Base-by-base conservation (phyloP, 2,113 vertebrate genomes). In the Ceyx margarethae region DNA sequence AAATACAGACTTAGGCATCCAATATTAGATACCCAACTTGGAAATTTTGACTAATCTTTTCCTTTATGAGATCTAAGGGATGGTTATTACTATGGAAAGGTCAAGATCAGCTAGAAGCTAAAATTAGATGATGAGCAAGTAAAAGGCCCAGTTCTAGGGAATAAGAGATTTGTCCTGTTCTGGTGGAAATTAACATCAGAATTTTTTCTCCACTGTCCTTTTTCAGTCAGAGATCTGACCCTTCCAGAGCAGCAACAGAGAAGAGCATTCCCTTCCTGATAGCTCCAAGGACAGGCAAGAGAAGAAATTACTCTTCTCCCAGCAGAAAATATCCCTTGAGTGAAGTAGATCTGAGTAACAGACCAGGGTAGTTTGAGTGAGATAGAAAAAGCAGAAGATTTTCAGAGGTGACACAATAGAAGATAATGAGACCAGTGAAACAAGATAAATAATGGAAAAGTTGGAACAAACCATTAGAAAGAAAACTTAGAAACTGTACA, bases 331-430 rank as follows among this genome's bases (percentile, higher is more conserved):
- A 84, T 58, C 21, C 28, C 23, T 5, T 71, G 43, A 74, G 17
- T 25, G 31, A 71, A 75, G 22, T 67, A 81, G 71, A 62, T 13
- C 9, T 26, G 13, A 69, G 31, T 65, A 76, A 86, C 33, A 80
- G 62, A 66, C 50, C n/a, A 91, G 68, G 65, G n/a, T 21, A 53
- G 33, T 45, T 76, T 62, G 23, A 90, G 26, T 13, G 28, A 91
- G 57, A 65, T 18, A 64, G 37, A 42, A 73, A 73, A 89, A 58
- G 0, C 10, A 53, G 22, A 79, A 79, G 18, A n/a, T 54, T 80
- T 81, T 22, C 21, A 78, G 46, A 67, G 85, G 28, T 0, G 0
- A 54, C 0, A 1, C 0, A 15, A 15, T 25, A 21, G 60, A 54
- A 68, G 42, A 89, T 40, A 40, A 50, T 53, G 50, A 31, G 51